These are phyloP conservation scores for Euplagia quadripunctaria DNA, from an alignment of 2,888 invertebrate genomes.

Conservation along the genomic window DNA sequence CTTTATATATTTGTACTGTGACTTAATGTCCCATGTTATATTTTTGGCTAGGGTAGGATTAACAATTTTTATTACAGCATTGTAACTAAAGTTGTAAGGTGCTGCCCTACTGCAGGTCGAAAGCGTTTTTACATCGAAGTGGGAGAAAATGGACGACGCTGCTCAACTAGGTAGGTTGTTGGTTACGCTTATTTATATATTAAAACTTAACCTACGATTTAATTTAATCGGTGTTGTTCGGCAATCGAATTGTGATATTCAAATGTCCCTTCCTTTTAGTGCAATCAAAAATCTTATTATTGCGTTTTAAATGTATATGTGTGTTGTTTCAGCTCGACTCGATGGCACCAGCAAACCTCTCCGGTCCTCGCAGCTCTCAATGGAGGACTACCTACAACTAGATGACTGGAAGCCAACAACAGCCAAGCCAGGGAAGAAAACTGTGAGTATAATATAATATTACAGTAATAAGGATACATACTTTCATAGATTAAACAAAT, in stretches of 20 bases:
- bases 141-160: constrained; percentile 95
- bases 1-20: constrained; percentile 29
- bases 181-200: constrained; percentile 42
- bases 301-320: constrained; percentile 50
- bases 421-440: constrained; percentile 93
- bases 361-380: constrained; percentile 90
- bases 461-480: constrained; percentile 4
- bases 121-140: constrained; percentile 89
- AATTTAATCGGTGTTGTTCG: background rate
- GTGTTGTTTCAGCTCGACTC: constrained; percentile 92
- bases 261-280: background rate
- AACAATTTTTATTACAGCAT: constrained; percentile 83
- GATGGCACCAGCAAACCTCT: constrained; percentile 95
- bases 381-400: constrained; percentile 97
- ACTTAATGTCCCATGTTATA: constrained; percentile 35
- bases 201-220: constrained; percentile 9
- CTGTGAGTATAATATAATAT: constrained; percentile 89
- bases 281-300: constrained; percentile 1
- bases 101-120: constrained; percentile 82
- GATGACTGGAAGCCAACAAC: constrained; percentile 91
- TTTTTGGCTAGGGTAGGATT: constrained; percentile 71
- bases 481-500: background rate
- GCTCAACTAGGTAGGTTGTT: constrained; percentile 93
- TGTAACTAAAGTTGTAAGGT: constrained; percentile 79
- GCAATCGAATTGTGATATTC: background rate